A percentile compares a stretch with the other conserved stretches of the same genome.
Conservation (phyloP, 2,113 vertebrate species). For the Colossoma macropomum region DNA sequence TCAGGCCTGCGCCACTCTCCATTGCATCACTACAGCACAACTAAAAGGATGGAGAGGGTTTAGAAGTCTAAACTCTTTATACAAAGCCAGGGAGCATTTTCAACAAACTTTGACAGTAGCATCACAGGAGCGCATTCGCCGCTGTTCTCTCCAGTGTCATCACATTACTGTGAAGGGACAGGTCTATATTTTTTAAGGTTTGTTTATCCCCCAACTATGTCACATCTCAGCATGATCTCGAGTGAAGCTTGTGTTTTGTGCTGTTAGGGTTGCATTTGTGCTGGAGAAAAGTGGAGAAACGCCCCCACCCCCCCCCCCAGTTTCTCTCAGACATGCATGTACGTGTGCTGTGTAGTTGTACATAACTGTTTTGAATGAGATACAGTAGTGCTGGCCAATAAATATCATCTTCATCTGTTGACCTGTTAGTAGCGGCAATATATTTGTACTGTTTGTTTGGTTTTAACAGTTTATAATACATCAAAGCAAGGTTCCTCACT, state of each 20-base stretch:
- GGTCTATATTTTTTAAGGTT: neutral
- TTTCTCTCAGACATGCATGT: neutral
- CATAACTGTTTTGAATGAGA: neutral
- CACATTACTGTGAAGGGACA: neutral
- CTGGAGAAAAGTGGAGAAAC: neutral
- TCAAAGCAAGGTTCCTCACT: too few species aligned
- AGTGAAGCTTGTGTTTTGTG: neutral
- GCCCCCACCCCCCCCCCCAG: neutral
- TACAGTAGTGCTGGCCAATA: neutral
- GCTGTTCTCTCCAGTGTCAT: constrained; percentile 4
- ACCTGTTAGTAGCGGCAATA: too few species aligned
- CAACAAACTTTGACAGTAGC: neutral
- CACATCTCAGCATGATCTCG: constrained; percentile 1
- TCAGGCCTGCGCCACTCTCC: neutral
- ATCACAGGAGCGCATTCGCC: neutral
- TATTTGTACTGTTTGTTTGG: too few species aligned
- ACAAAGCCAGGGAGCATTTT: neutral
- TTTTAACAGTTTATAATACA: too few species aligned
- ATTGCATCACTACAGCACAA: neutral
- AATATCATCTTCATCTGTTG: neutral
- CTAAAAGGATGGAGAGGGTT: neutral
- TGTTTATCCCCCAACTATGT: neutral
- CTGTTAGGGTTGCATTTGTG: neutral
- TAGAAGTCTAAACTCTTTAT: constrained; percentile 10
- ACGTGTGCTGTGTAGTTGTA: neutral